Evolutionary conservation across 1,140 invertebrate species (phyloP).

Genomic region (Pissodes strobi): DNA sequence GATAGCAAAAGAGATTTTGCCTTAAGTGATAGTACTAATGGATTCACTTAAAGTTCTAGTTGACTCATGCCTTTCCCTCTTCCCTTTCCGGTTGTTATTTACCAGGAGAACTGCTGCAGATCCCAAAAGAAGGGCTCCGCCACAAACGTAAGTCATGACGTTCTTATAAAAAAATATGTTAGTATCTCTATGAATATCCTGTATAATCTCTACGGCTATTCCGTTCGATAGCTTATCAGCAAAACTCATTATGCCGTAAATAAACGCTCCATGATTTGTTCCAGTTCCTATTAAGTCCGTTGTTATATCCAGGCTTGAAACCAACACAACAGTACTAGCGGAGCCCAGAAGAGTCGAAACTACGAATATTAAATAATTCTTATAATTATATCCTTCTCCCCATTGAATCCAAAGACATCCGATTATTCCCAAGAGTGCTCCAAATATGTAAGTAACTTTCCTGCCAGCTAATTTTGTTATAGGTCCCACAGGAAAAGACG

Average conservation of each 20-base stretch:
- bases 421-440: conserved; percentile 65
- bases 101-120: conserved; percentile 46
- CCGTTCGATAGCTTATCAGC: conserved; percentile 91
- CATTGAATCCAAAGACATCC: conserved; percentile 76
- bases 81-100: neutral
- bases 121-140: conserved; percentile 65
- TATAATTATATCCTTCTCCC: conserved; percentile 62
- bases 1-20: too few species aligned
- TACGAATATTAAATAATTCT: conserved; percentile 72
- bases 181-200: conserved; percentile 60
- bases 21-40: conserved; percentile 6
- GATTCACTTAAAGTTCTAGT: neutral
- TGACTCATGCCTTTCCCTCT: neutral
- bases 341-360: conserved; percentile 78
- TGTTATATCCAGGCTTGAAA: conserved; percentile 89
- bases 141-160: conserved; percentile 60
- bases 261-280: conserved; percentile 87
- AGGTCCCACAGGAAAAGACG: conserved; percentile 71
- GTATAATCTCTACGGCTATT: conserved; percentile 79
- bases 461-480: conserved; percentile 61
- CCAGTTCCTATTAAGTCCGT: conserved; percentile 88
- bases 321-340: conserved; percentile 81
- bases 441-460: conserved; percentile 63
- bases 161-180: conserved; percentile 57
- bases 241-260: conserved; percentile 96